Base-by-base conservation (phyloP, 1,140 invertebrate species). In the Liolophura sinensis region DNA sequence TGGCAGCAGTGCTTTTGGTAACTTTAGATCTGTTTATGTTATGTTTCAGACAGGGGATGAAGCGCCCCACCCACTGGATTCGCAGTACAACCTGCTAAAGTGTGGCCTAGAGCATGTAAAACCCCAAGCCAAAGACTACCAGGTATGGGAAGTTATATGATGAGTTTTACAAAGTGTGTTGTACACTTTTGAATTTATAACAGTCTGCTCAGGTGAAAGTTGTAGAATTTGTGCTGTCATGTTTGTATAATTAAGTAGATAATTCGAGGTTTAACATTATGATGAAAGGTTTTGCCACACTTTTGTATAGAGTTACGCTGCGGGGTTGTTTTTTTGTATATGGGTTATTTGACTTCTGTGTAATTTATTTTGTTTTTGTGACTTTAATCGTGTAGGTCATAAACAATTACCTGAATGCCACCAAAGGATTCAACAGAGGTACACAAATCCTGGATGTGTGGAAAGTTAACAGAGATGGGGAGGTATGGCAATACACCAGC, bases 41-140 rank as follows among this genome's bases (percentile, higher is more conserved):
- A 22, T 47, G 18, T 50, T 49, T 14, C 49, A 72, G 69, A 66
- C 60, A 60, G 65, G 63, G 16, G 73, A 71, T 20, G 62, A 67
- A n/a, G 62, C 71, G 11, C 73, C 80, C n/a, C 75, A 86, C 75
- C 84, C 83, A 14, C 27, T 81, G 5, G 84, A 86, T 73, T 73
- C 81, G 11, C 81, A 86, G 60, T 86, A 87, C 71, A 69, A 76
- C 49, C 68, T 83, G 16, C 74, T 87, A 25, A 81, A 83, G 20
- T 85, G 84, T 76, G 70, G 79, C 16, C 70, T 86, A 15, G 72
- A 78, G 31, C 48, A 70, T 14, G 14, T 85, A 24, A 75, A 80
- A 62, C 50, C 71, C 31, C 78, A 78, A 25, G 73, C 69, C 11
- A 62, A 78, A 24, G 82, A 85, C 51, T 85, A 68, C 66, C 79